Evolutionary conservation across 2,888 invertebrate genomes (phyloP), one percentile per base, ranked within the genome.

Genomic region (Plagodis pulveraria): DNA sequence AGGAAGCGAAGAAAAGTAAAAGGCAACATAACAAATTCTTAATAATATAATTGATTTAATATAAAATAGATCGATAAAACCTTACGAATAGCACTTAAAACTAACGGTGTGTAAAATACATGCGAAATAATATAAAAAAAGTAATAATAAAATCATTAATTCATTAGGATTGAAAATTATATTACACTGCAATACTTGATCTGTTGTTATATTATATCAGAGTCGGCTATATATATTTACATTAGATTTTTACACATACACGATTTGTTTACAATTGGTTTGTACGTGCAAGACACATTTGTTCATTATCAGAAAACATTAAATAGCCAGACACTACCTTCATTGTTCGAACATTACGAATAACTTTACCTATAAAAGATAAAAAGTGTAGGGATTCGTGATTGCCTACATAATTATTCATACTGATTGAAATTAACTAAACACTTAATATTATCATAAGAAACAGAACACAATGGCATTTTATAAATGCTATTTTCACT

Each of bases 51-150:
- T 58, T 60, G 54, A 62, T 59, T 63, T 64, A 48, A 60, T 58
- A 66, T 45, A 50, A 65, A 66, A 65, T 64, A 65, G 63, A 63
- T 69, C 54, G 61, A 67, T 69, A 68, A 67, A 70, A 67, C 64
- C 69, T 69, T 69, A 68, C 56, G 61, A 59, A 64, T 66, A 63
- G 51, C 59, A 55, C 67, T 67, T 72, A 72, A 43, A 56, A 41
- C 67, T 71, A 70, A 44, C 48, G 40, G 54, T 49, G 62, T 49
- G 62, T 63, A 62, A 51, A 62, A 51, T 62, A 60, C 61, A 59
- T 50, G 40, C 51, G 55, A 48, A 54, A 48, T 56, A 60, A 44
- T 41, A 50, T 11, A 45, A 36, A 41, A 41, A 40, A 38, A n/a
- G 33, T 44, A 6, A 45, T 45, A 42, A 47, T 54, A 54, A 41